Percentiles rank a stretch among this genome's conserved stretches.
Evolutionary conservation across 2,797 vertebrate species (phyloP).

Genomic region (Chelonia mydas): DNA sequence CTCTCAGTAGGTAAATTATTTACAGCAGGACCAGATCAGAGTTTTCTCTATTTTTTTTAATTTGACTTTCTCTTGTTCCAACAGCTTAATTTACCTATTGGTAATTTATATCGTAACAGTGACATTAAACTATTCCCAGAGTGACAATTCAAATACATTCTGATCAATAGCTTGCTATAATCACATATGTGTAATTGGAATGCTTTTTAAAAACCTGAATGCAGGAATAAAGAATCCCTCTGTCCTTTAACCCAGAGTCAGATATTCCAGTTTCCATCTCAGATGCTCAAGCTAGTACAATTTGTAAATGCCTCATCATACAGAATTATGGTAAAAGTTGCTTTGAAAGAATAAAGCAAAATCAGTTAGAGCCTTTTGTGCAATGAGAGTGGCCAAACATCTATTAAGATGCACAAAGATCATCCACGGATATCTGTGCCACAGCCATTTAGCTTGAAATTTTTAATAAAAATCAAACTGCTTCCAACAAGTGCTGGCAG

Average conservation of each 20-base stretch:
- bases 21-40: not conserved
- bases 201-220: not conserved
- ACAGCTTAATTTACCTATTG: not conserved
- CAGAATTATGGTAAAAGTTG: not conserved
- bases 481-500: not conserved
- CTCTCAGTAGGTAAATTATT: not conserved
- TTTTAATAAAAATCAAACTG: not conserved
- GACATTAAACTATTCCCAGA: not conserved
- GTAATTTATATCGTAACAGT: not conserved
- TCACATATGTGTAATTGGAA: not conserved
- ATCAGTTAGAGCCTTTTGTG: not conserved
- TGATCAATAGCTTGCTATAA: not conserved
- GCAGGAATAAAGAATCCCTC: not conserved
- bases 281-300: not conserved
- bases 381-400: not conserved
- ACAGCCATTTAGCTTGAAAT: not conserved
- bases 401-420: not conserved
- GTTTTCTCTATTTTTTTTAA: not conserved
- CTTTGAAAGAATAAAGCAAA: not conserved
- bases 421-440: not conserved
- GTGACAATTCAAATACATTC: not conserved
- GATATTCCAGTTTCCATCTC: not conserved
- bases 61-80: not conserved
- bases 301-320: not conserved
- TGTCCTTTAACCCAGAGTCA: not conserved